A percentile compares a stretch with the other conserved stretches of the same genome.
These are phyloP conservation scores for Perognathus longimembris DNA, from an alignment of 2,113 vertebrate genomes.

Conservation along the genomic window DNA sequence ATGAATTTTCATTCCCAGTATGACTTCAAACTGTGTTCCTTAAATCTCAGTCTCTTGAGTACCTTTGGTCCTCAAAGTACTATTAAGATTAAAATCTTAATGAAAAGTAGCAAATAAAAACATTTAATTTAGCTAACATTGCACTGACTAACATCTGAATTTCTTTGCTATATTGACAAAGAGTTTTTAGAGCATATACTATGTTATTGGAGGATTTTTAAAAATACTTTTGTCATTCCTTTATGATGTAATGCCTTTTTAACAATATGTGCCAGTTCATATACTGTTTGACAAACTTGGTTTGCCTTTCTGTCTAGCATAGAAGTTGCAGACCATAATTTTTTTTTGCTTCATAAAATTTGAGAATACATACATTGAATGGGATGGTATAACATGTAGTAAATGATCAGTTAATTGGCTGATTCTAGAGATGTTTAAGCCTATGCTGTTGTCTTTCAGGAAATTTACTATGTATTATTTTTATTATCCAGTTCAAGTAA, in stretches of 20 bases:
- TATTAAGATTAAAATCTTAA: background rate
- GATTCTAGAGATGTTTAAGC: background rate
- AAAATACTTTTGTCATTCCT: background rate
- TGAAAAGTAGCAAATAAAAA: background rate
- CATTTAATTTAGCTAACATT: background rate
- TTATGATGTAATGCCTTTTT: background rate
- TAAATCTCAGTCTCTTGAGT: too few relatives aligned
- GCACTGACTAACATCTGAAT: background rate
- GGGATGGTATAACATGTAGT: background rate
- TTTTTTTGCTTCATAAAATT: background rate
- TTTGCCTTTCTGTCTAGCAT: background rate
- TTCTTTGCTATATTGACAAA: background rate
- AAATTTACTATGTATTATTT: background rate
- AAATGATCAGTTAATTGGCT: background rate
- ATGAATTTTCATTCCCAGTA: too few relatives aligned
- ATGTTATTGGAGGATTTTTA: too few relatives aligned
- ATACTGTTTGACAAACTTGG: background rate
- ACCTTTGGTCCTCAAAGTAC: background rate
- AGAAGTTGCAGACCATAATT: background rate
- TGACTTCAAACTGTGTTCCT: too few relatives aligned
- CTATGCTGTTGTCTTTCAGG: background rate
- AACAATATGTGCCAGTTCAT: too few relatives aligned
- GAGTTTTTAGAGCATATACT: too few relatives aligned
- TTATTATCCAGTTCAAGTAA: background rate
- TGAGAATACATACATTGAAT: background rate